phyloP scores from a whole-genome alignment of 2,113 vertebrate species.

The Aphelocoma coerulescens region DNA sequence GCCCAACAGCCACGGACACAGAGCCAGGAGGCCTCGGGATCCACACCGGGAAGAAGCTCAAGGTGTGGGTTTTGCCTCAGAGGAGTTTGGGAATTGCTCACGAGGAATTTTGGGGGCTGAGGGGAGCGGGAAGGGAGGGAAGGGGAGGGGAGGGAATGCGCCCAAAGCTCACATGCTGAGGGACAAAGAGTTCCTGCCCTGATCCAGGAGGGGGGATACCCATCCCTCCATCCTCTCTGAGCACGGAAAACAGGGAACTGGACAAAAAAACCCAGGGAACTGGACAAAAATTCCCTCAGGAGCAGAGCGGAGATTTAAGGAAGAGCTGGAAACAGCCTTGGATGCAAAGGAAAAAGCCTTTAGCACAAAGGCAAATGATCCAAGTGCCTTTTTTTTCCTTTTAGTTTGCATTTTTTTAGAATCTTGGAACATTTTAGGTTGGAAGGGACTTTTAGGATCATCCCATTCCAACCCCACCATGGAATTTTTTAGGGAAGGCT shows the following conservation, averaged over 20 bases:
- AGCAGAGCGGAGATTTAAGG: background rate
- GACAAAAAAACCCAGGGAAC: too few species aligned
- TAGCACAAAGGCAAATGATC: accelerated
- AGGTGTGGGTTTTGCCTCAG: background rate
- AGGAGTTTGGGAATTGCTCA: background rate
- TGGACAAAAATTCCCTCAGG: background rate
- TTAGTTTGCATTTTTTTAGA: too few species aligned
- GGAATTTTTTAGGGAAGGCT: background rate
- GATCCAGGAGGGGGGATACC: background rate
- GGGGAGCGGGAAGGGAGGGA: background rate
- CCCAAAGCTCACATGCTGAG: background rate
- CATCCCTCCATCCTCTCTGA: background rate
- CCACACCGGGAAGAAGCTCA: background rate
- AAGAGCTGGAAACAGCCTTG: background rate
- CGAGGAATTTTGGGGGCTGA: accelerated
- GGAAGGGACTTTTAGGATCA: background rate
- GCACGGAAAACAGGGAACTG: background rate
- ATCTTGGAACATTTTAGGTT: background rate
- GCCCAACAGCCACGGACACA: accelerated
- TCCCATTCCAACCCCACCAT: background rate
- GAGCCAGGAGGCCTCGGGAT: background rate
- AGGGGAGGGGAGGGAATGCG: background rate
- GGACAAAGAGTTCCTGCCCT: background rate
- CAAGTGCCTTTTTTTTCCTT: background rate
- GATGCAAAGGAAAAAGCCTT: background rate